A percentile compares a stretch with the other conserved stretches of the same genome.
Conservation (phyloP, 2,113 vertebrate species). For the Setophaga petechia region DNA sequence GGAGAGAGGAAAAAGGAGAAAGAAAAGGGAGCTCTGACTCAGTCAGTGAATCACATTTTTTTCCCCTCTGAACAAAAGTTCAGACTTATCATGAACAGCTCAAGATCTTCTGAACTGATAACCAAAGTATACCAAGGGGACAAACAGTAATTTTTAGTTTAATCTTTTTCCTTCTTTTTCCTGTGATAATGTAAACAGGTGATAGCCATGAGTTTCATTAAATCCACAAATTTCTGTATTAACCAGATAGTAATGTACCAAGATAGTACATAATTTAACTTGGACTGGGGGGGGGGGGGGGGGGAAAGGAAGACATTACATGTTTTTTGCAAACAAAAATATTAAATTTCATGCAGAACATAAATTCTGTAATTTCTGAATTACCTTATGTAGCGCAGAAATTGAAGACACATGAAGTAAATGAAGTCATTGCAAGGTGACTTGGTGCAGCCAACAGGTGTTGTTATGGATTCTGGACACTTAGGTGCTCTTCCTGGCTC, state of each 20-base stretch:
- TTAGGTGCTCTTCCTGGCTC: background rate
- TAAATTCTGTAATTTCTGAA: background rate
- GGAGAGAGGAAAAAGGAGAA: background rate
- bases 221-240: background rate
- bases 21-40: conserved; percentile 39
- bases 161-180: background rate
- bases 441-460: background rate
- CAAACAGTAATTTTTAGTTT: background rate
- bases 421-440: background rate
- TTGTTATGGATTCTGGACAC: background rate
- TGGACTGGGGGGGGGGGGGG: background rate
- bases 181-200: background rate
- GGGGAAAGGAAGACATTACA: background rate
- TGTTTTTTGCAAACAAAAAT: background rate
- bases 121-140: conserved; percentile 23
- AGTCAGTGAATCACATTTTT: conserved; percentile 56
- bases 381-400: background rate
- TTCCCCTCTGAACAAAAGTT: conserved; percentile 27
- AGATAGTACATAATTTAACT: background rate
- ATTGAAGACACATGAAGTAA: background rate
- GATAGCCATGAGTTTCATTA: background rate
- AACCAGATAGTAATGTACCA: background rate
- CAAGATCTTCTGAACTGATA: conserved; percentile 39
- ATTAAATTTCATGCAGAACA: background rate
- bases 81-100: conserved; percentile 30